Conservation (phyloP, 1,140 invertebrate genomes). For the fruit fly (Drosophila melanogaster) region Release_6_plus_ISO1_MT NT_033777.3:14663501-14664000, state of each 20-base stretch:
- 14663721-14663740: conserved; percentile 1
- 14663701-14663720: neutral
- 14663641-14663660: conserved; percentile 1
- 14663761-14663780: neutral
- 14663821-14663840: conserved; percentile 28
- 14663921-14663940: conserved; percentile 5
- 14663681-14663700: conserved; percentile 1
- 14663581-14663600: neutral
- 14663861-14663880: neutral
- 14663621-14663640: conserved; percentile 6
- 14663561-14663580: neutral
- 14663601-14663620: neutral
- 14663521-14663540: neutral
- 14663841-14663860: neutral
- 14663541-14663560: neutral
- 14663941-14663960: conserved; percentile 53
- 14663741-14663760: neutral
- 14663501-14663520: too few relatives aligned
- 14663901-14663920: conserved; percentile 26
- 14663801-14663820: conserved; percentile 58
- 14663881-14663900: neutral
- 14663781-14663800: neutral
- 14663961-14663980: conserved; percentile 34
- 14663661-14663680: neutral
- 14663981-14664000: conserved; percentile 25